Evolutionary conservation across 2,113 vertebrate genomes (phyloP).

Genomic region (Capra hircus): DNA sequence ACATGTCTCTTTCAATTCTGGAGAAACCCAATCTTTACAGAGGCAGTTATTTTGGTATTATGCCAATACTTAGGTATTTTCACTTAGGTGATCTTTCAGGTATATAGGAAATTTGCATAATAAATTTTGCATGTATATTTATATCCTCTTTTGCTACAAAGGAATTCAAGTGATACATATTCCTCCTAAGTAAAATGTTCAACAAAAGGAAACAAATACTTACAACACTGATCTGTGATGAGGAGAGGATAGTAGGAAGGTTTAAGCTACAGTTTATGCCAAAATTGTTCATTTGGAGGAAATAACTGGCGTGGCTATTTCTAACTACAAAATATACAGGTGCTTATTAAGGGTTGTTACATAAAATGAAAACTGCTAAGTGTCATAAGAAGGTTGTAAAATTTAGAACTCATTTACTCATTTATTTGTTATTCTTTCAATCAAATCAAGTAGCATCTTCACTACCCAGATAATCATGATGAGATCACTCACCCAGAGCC

Average conservation of each 20-base stretch:
- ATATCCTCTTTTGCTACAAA: not conserved
- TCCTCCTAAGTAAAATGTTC: not conserved
- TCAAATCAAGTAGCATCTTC: not conserved
- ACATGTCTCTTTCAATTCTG: no score
- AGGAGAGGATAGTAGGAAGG: not conserved
- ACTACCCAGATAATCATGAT: not conserved
- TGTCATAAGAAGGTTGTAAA: not conserved
- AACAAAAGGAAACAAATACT: slow-evolving; percentile 24
- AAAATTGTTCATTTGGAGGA: not conserved
- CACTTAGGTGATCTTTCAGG: slow-evolving; percentile 28
- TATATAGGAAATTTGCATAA: slow-evolving; percentile 4
- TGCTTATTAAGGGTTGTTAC: not conserved
- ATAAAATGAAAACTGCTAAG: not conserved
- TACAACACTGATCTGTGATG: not conserved
- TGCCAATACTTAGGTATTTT: not conserved
- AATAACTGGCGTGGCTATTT: slow-evolving; percentile 5
- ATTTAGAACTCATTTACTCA: not conserved
- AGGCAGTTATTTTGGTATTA: slow-evolving; percentile 14
- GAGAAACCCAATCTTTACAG: not conserved
- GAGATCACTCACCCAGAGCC: not conserved
- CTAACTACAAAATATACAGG: not conserved
- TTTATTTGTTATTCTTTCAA: not conserved
- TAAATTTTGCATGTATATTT: not conserved
- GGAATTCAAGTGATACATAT: slow-evolving; percentile 26
- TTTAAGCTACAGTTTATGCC: not conserved